These are phyloP conservation scores for Campoplex nolae DNA, from an alignment of 2,888 invertebrate genomes.

Conservation along the genomic window DNA sequence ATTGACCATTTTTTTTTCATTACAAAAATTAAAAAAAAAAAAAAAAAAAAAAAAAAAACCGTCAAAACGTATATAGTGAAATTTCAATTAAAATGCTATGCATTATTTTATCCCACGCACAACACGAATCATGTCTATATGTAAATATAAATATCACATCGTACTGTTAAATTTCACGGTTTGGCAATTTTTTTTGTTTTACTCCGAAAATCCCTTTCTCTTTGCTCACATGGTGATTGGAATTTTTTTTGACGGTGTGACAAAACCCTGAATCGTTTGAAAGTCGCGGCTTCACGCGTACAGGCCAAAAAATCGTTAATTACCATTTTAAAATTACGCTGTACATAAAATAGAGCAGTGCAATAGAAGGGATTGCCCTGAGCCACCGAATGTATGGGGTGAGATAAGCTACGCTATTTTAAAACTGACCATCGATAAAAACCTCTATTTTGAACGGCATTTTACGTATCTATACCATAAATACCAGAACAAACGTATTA, in stretches of 20 bases:
- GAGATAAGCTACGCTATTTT: slow-evolving; percentile 12
- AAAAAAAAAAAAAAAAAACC: background rate
- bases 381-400: background rate
- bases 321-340: slow-evolving; percentile 62
- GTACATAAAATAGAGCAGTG: background rate
- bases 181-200: slow-evolving; percentile 1
- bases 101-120: slow-evolving; percentile 17
- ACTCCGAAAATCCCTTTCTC: background rate
- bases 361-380: background rate
- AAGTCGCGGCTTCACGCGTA: slow-evolving; percentile 6
- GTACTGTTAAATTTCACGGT: slow-evolving; percentile 15
- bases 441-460: background rate
- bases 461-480: background rate
- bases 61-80: background rate
- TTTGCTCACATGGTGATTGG: background rate
- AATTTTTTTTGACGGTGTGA: background rate
- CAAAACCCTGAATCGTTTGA: slow-evolving; percentile 15
- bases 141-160: slow-evolving; percentile 19
- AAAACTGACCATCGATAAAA: background rate
- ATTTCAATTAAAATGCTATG: slow-evolving; percentile 16
- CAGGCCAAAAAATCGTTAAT: slow-evolving; percentile 66
- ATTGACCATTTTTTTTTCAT: background rate
- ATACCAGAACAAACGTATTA: slow-evolving; percentile 18
- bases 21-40: background rate
- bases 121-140: background rate